Conservation (phyloP, 2,888 invertebrate genomes). For the Sussaba pulchella region DNA sequence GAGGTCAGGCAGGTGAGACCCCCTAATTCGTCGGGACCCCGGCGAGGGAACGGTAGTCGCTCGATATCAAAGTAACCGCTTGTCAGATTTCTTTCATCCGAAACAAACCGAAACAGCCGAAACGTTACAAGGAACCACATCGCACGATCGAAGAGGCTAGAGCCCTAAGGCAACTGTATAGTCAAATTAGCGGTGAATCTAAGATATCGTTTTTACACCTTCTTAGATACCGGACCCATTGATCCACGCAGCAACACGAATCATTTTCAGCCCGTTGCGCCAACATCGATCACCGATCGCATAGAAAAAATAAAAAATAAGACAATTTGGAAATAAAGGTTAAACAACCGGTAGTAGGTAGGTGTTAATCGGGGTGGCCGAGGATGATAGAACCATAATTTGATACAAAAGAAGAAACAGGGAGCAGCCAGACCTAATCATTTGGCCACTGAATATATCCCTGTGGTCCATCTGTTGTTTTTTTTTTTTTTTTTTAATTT, state of each 20-base stretch:
- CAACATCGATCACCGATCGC: background rate
- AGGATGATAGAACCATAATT: background rate
- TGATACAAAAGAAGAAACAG: background rate
- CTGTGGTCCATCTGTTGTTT: background rate
- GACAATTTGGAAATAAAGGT: background rate
- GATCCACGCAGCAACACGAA: background rate
- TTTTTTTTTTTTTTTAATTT: background rate
- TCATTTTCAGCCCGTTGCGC: background rate
- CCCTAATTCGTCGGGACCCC: conserved; percentile 72
- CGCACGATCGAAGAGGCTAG: background rate
- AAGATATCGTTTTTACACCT: background rate
- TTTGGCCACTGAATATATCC: too few species aligned
- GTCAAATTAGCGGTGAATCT: background rate
- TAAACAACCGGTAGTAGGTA: conserved; percentile 3
- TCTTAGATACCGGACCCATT: background rate
- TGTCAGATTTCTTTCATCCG: background rate
- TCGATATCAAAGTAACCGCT: conserved; percentile 72
- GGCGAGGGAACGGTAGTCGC: conserved; percentile 47
- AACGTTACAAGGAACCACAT: conserved; percentile 17
- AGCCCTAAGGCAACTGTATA: background rate
- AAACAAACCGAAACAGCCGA: too few species aligned
- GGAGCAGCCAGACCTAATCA: background rate
- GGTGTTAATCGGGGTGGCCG: background rate
- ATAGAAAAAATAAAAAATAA: background rate
- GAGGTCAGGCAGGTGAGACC: conserved; percentile 75